A percentile compares a stretch with the other conserved stretches of the same genome.
These are phyloP conservation scores for Philotrypesis tridentata DNA, from an alignment of 1,140 invertebrate species.

Conservation along the genomic window DNA sequence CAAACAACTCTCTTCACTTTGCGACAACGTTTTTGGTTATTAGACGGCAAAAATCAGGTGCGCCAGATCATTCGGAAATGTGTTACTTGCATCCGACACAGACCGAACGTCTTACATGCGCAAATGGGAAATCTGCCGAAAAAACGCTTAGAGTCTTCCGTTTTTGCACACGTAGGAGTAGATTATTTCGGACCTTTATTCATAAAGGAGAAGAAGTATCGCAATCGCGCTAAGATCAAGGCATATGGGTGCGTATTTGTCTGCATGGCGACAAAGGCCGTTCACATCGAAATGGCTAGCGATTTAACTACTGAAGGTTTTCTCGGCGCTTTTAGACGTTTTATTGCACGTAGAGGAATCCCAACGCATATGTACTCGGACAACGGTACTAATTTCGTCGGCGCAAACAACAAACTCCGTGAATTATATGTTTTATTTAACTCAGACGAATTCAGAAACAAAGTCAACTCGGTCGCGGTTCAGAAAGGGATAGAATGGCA, in stretches of 20 bases:
- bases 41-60: neutral
- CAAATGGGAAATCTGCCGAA: too few relatives aligned
- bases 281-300: slow-evolving; percentile 60
- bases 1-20: neutral
- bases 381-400: slow-evolving; percentile 42
- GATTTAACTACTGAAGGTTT: slow-evolving; percentile 42
- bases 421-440: slow-evolving; percentile 7
- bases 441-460: neutral
- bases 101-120: neutral
- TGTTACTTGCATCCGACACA: neutral
- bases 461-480: neutral
- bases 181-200: too few relatives aligned
- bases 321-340: slow-evolving; percentile 36
- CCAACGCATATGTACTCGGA: slow-evolving; percentile 41
- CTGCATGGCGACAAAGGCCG: slow-evolving; percentile 47
- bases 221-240: neutral
- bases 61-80: neutral
- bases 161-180: too few relatives aligned
- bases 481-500: slow-evolving; percentile 12
- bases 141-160: too few relatives aligned
- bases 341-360: slow-evolving; percentile 22
- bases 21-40: neutral
- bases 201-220: neutral
- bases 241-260: slow-evolving; percentile 64
- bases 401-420: slow-evolving; percentile 31